These are phyloP conservation scores for Hyposoter dolosus DNA, from an alignment of 2,888 invertebrate species.

Conservation along the genomic window DNA sequence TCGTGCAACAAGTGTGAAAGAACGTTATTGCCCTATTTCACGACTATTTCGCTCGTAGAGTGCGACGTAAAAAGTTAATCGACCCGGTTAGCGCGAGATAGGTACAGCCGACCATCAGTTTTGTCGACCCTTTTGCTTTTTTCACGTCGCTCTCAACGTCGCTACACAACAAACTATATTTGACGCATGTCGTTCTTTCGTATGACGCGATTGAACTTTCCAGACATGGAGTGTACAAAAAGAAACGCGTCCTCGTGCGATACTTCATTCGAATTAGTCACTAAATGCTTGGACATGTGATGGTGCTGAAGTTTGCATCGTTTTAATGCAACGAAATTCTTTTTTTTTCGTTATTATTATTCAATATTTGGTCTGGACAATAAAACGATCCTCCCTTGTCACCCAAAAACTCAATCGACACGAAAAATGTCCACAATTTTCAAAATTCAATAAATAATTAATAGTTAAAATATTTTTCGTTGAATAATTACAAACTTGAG, in stretches of 20 bases:
- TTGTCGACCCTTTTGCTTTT: constrained; percentile 59
- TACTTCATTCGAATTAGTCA: not conserved
- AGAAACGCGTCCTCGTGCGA: not conserved
- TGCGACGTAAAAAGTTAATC: constrained; percentile 77
- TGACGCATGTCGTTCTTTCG: constrained; percentile 5
- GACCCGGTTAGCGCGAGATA: constrained; percentile 65
- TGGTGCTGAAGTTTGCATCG: too few species aligned
- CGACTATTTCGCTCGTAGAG: constrained; percentile 77
- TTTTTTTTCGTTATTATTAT: too few species aligned
- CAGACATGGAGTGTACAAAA: not conserved
- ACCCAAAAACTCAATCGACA: too few species aligned
- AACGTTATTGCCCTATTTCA: constrained; percentile 78
- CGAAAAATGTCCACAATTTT: too few species aligned
- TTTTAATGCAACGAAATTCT: too few species aligned
- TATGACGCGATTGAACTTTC: not conserved
- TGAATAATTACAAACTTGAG: too few species aligned
- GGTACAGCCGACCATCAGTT: constrained; percentile 63
- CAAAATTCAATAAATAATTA: too few species aligned
- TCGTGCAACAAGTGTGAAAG: constrained; percentile 80
- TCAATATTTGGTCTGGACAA: too few species aligned
- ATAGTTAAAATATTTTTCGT: too few species aligned
- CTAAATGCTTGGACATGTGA: not conserved
- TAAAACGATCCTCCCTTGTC: too few species aligned
- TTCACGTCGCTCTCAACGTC: constrained; percentile 50
- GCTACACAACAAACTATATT: constrained; percentile 15